Conservation (phyloP, 2,113 vertebrate genomes). For the Falco punctatus region DNA sequence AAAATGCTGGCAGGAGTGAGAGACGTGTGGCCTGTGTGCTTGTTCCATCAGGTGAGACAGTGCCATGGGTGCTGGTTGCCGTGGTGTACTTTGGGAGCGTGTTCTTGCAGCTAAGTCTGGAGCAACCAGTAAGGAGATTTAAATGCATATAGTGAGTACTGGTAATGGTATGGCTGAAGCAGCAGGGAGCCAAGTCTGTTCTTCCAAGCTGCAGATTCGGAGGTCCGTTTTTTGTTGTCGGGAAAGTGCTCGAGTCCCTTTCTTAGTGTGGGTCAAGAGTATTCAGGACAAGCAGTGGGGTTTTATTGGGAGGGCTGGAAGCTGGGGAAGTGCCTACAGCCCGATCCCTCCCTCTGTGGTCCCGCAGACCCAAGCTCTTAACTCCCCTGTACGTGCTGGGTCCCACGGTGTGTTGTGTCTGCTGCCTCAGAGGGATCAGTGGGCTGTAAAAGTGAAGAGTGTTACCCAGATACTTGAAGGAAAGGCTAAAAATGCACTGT, state of each 20-base stretch:
- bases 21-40: not conserved
- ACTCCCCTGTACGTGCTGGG: not conserved
- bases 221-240: not conserved
- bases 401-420: accelerated
- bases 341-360: not conserved
- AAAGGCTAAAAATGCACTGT: not conserved
- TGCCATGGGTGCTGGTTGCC: not conserved
- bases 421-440: not conserved
- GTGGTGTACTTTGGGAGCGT: not conserved
- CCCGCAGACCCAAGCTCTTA: not conserved
- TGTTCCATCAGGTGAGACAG: not conserved
- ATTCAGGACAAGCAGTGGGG: not conserved
- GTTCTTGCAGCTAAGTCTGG: not conserved
- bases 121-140: not conserved
- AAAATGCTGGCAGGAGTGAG: not conserved
- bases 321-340: not conserved
- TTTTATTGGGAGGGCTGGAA: not conserved
- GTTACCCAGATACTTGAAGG: not conserved
- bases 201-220: not conserved
- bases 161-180: not conserved
- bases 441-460: not conserved
- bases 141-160: not conserved
- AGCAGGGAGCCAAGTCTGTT: not conserved
- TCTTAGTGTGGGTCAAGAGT: not conserved
- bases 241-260: accelerated